These are phyloP conservation scores for Mionectes macconnelli DNA, from an alignment of 2,113 vertebrate genomes.

Conservation along the genomic window DNA sequence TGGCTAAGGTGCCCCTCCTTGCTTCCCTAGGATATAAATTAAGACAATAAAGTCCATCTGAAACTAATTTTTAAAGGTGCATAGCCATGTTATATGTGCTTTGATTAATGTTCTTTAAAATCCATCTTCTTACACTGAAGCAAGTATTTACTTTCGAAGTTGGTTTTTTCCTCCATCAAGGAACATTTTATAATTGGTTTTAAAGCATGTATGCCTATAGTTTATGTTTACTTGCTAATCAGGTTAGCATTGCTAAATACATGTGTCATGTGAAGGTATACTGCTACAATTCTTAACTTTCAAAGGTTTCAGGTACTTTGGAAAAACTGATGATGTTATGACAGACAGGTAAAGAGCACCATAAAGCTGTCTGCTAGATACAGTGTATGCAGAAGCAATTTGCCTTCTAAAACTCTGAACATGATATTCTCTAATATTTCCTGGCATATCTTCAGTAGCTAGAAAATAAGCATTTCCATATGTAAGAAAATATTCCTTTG, in stretches of 20 bases:
- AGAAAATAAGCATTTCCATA: conserved; percentile 66
- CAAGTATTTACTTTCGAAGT: conserved; percentile 18
- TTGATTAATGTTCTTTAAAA: background rate
- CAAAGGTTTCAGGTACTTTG: conserved; percentile 42
- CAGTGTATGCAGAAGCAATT: conserved; percentile 53
- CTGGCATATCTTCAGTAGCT: conserved; percentile 46
- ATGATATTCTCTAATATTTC: conserved; percentile 51
- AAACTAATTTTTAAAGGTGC: conserved; percentile 33
- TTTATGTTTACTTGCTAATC: conserved; percentile 50
- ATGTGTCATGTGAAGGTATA: background rate
- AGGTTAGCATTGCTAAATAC: conserved; percentile 53
- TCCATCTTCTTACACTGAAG: background rate
- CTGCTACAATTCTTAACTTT: conserved; percentile 32
- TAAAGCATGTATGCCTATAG: background rate
- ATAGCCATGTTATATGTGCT: background rate
- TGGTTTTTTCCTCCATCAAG: background rate
- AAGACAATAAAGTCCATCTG: conserved; percentile 30
- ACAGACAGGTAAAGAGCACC: conserved; percentile 41
- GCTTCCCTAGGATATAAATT: background rate
- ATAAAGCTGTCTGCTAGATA: conserved; percentile 50
- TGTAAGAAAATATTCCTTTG: conserved; percentile 64
- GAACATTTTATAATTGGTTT: conserved; percentile 33
- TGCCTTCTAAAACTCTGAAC: conserved; percentile 65
- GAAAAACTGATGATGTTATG: conserved; percentile 51
- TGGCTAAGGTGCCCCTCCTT: conserved; percentile 9